phyloP scores from a whole-genome alignment of 2,888 invertebrate genomes.

The Itoplectis maculator region DNA sequence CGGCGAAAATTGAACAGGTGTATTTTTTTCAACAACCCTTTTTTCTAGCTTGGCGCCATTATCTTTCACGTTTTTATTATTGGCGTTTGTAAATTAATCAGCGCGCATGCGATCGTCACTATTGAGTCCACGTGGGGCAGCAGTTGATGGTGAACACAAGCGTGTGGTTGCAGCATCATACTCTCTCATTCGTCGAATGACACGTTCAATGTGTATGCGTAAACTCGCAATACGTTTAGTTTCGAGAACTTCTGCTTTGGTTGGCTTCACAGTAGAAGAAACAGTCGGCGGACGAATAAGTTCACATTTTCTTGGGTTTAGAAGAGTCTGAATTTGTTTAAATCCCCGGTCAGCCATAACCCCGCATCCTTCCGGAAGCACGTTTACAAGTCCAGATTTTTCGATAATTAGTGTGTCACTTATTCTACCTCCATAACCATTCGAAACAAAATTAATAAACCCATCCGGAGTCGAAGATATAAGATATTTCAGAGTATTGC shows the following conservation, averaged over 20 bases:
- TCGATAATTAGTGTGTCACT: constrained; percentile 70
- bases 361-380: constrained; percentile 56
- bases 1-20: neutral
- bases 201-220: constrained; percentile 76
- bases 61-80: constrained; percentile 25
- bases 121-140: constrained; percentile 1
- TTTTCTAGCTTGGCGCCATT: neutral
- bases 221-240: constrained; percentile 72
- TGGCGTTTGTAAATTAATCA: constrained; percentile 47
- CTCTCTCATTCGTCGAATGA: constrained; percentile 71
- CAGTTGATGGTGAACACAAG: constrained; percentile 27
- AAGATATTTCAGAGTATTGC: constrained; percentile 76
- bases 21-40: neutral
- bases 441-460: constrained; percentile 78
- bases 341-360: constrained; percentile 73
- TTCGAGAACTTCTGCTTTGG: constrained; percentile 65
- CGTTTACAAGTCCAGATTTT: constrained; percentile 67
- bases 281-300: constrained; percentile 71
- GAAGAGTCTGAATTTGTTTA: constrained; percentile 68
- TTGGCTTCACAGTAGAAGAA: constrained; percentile 54
- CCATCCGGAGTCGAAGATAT: constrained; percentile 77
- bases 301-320: constrained; percentile 54
- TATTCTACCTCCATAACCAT: constrained; percentile 78
- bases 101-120: constrained; percentile 21
- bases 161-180: constrained; percentile 59